These are phyloP conservation scores for Ditula angustiorana DNA, from an alignment of 2,888 invertebrate species.

Conservation along the genomic window DNA sequence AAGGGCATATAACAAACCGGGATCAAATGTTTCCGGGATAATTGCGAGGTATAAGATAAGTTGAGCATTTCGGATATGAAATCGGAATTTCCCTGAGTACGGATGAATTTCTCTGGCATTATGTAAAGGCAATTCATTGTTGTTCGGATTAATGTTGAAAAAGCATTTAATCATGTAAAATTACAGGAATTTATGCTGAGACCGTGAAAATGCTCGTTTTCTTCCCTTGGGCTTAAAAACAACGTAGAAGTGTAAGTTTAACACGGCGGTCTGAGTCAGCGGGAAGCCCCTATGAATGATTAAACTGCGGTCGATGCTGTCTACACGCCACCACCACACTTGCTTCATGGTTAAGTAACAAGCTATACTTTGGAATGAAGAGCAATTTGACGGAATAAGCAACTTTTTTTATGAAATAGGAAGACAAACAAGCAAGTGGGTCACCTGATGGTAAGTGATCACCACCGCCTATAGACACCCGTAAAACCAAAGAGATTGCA, in stretches of 20 bases:
- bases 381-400: background rate
- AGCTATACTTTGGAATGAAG: background rate
- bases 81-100: conserved; percentile 7
- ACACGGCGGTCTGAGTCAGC: conserved; percentile 44
- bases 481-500: too few relatives aligned
- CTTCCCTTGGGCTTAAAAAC: too few relatives aligned
- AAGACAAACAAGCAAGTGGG: too few relatives aligned
- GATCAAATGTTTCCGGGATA: conserved; percentile 28
- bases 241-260: background rate
- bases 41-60: conserved; percentile 29
- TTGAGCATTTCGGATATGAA: conserved; percentile 11
- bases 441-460: too few relatives aligned
- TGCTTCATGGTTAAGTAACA: background rate
- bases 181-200: too few relatives aligned
- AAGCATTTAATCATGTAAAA: background rate
- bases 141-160: background rate
- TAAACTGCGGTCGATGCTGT: conserved; percentile 53
- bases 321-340: conserved; percentile 49
- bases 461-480: too few relatives aligned
- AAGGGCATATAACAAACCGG: conserved; percentile 2
- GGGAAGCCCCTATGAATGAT: conserved; percentile 56
- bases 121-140: background rate
- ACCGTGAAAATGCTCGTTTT: too few relatives aligned
- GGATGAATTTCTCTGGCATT: background rate
- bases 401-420: too few relatives aligned